Conservation (phyloP, 2,888 invertebrate species). For the Zaprionus lineosus region DNA sequence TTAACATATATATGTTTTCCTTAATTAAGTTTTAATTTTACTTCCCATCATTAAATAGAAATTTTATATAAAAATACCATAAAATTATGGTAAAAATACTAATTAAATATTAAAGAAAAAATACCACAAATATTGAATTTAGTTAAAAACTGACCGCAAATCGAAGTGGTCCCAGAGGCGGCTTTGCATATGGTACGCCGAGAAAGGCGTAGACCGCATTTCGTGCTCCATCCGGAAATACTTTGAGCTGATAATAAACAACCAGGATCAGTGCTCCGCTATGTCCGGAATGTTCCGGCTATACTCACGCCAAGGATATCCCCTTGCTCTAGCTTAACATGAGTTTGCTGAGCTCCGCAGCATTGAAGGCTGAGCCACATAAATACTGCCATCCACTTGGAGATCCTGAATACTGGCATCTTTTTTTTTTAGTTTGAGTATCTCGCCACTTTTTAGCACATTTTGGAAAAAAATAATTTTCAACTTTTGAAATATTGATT, state of each 20-base stretch:
- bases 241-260: slow-evolving; percentile 84
- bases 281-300: too few species aligned
- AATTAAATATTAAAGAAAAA: too few species aligned
- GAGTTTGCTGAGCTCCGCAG: slow-evolving; percentile 58
- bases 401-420: slow-evolving; percentile 23
- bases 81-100: too few species aligned
- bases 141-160: slow-evolving; percentile 86
- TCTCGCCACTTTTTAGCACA: slow-evolving; percentile 39
- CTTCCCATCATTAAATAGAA: too few species aligned
- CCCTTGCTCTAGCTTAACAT: slow-evolving; percentile 69
- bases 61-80: too few species aligned
- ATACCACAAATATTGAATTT: too few species aligned
- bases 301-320: slow-evolving; percentile 63
- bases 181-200: slow-evolving; percentile 91
- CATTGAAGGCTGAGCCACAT: slow-evolving; percentile 20
- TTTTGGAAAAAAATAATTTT: background rate
- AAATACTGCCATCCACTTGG: slow-evolving; percentile 13
- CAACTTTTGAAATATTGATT: background rate
- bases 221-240: slow-evolving; percentile 86
- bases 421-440: slow-evolving; percentile 13
- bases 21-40: too few species aligned
- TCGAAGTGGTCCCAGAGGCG: slow-evolving; percentile 88
- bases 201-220: slow-evolving; percentile 87
- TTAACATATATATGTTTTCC: too few species aligned
- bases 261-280: background rate